Conservation (phyloP, 2,797 vertebrate genomes). For the Luscinia luscinia region DNA sequence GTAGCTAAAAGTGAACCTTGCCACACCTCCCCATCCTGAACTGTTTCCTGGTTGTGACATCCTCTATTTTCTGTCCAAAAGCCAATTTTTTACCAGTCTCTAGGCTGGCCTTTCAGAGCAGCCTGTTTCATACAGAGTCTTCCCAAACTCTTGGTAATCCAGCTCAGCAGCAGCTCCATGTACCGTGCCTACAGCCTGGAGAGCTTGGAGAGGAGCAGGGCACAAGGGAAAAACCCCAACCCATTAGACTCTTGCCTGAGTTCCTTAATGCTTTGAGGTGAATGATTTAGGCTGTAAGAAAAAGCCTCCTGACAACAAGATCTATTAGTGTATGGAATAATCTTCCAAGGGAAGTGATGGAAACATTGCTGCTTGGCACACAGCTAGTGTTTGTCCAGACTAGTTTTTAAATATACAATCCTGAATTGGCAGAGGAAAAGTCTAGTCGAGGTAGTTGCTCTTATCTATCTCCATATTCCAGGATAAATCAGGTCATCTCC, state of each 20-base stretch:
- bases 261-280: constrained; percentile 50
- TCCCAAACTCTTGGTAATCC: neutral
- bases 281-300: constrained; percentile 51
- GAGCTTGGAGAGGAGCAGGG: neutral
- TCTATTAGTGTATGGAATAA: constrained; percentile 62
- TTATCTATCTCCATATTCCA: constrained; percentile 68
- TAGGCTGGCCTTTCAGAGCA: neutral
- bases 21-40: constrained; percentile 6
- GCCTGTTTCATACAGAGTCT: neutral
- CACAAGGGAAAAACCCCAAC: constrained; percentile 3
- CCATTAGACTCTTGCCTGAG: constrained; percentile 28
- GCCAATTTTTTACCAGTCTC: neutral
- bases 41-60: neutral
- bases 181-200: neutral
- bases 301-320: constrained; percentile 59
- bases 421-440: constrained; percentile 57
- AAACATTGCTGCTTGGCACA: constrained; percentile 68
- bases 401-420: constrained; percentile 69
- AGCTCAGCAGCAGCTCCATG: neutral
- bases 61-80: constrained; percentile 19
- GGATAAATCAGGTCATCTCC: constrained; percentile 72
- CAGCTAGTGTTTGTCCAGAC: constrained; percentile 68
- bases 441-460: constrained; percentile 67
- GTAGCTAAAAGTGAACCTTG: neutral
- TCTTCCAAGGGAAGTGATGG: constrained; percentile 65